A percentile compares a stretch with the other conserved stretches of the same genome.
Evolutionary conservation across 2,113 vertebrate genomes (phyloP).

Genomic region (Oostethus manadensis): DNA sequence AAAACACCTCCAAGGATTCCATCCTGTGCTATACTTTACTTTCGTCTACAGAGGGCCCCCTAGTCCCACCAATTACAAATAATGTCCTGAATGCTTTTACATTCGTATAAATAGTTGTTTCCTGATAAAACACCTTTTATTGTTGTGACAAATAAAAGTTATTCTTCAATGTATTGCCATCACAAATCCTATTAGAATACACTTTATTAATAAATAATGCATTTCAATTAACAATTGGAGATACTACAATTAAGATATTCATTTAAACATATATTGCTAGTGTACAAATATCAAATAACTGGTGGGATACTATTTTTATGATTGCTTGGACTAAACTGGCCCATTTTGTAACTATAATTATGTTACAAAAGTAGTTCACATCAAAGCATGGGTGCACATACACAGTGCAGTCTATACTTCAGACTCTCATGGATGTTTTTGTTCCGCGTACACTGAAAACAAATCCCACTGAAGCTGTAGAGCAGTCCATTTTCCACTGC

Average conservation of each 20-base stretch:
- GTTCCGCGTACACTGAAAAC: conserved; percentile 22
- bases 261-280: no score
- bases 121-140: no score
- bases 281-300: no score
- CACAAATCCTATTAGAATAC: no score
- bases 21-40: not conserved
- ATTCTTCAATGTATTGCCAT: no score
- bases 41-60: conserved; percentile 53
- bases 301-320: no score
- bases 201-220: no score
- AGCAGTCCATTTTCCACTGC: conserved; percentile 57
- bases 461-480: conserved; percentile 39
- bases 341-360: not conserved
- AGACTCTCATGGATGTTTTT: not conserved
- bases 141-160: no score
- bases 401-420: not conserved
- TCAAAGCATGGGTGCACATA: not conserved
- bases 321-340: no score
- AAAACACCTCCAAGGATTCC: not conserved
- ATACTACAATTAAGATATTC: no score
- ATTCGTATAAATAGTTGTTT: no score
- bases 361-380: not conserved
- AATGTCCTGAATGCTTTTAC: not conserved
- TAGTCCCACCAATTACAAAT: conserved; percentile 14
- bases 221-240: no score